Evolutionary conservation across 2,113 vertebrate genomes (phyloP), one percentile per base, ranked within the genome.

Genomic region (Corydoras sp.): DNA sequence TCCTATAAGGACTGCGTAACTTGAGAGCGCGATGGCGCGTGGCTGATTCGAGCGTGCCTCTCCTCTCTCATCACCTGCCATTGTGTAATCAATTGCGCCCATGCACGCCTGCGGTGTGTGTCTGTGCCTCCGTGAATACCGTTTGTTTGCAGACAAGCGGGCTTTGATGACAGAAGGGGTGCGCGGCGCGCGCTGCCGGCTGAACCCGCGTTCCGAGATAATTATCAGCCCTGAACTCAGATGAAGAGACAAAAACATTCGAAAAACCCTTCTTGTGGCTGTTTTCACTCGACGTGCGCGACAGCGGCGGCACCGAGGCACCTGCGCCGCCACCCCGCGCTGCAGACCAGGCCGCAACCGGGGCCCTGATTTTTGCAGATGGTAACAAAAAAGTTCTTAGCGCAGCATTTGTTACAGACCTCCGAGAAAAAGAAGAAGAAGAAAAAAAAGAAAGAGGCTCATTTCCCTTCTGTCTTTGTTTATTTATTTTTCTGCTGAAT

Each of bases 141-240:
- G 81, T 86, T 89, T 90, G 85, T 89, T 89, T 89, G 86, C 83
- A 86, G 86, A 88, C 85, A 87, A 88, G 87, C 79, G 70, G 58
- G 31, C 81, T 80, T 80, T 90, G 87, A 89, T 89, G 88, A 85
- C 82, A 65, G 56, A 53, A 63, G 66, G 62, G 15, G 68, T 58
- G 53, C 29, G 8, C 58, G 10, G 48, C 29, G 49, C 32, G 29
- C 29, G 2, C 58, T 5, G 30, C 62, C 49, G 15, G 68, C 58
- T 53, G 43, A 68, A 51, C 30, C 14, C 43, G 43, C 50, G 58
- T 60, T 59, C 18, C 14, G 18, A 72, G 69, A 64, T 68, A 10
- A 7, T 49, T 65, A 65, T 73, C 71, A 66, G 56, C 58, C 62
- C 64, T 67, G 71, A 10, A 72, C 43, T 3, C 5, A 59, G 55